These are phyloP conservation scores for Formica aserva DNA, from an alignment of 2,888 invertebrate genomes.

Conservation along the genomic window DNA sequence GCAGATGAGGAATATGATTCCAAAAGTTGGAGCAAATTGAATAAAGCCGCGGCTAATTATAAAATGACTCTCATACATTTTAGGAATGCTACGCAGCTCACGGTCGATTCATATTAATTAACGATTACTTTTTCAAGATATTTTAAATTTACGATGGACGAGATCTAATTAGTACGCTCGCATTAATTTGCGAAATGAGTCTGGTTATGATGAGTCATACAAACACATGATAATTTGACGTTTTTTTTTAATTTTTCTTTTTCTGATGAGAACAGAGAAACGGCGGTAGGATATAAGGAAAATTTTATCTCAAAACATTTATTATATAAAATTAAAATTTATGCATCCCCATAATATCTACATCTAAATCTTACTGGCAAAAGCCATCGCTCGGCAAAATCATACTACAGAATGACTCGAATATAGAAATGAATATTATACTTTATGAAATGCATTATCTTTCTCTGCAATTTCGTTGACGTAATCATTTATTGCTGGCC, in stretches of 20 bases:
- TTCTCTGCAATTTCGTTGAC: not conserved
- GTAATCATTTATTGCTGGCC: not conserved
- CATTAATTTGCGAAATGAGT: slow-evolving; percentile 40
- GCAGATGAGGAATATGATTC: slow-evolving; percentile 13
- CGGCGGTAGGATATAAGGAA: not conserved
- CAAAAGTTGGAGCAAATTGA: slow-evolving; percentile 35
- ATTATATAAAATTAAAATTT: slow-evolving; percentile 53
- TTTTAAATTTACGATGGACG: slow-evolving; percentile 36
- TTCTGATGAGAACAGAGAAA: not conserved
- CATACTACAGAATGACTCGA: not conserved
- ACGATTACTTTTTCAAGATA: slow-evolving; percentile 42
- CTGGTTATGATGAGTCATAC: slow-evolving; percentile 5
- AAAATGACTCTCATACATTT: slow-evolving; percentile 37
- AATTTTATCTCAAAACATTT: slow-evolving; percentile 23
- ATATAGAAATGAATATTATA: not conserved
- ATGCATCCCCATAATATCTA: not conserved
- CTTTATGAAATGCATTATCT: not conserved
- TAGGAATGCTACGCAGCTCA: slow-evolving; percentile 21
- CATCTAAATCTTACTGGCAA: not conserved
- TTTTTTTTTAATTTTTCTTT: slow-evolving; percentile 5
- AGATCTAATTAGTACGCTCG: slow-evolving; percentile 36
- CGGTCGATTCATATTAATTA: slow-evolving; percentile 24
- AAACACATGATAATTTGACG: not conserved
- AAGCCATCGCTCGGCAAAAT: not conserved
- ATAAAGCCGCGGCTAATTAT: slow-evolving; percentile 40